Evolutionary conservation across 2,113 vertebrate species (phyloP), one percentile per base, ranked within the genome.

Genomic region (Macheiramphus alcinus): DNA sequence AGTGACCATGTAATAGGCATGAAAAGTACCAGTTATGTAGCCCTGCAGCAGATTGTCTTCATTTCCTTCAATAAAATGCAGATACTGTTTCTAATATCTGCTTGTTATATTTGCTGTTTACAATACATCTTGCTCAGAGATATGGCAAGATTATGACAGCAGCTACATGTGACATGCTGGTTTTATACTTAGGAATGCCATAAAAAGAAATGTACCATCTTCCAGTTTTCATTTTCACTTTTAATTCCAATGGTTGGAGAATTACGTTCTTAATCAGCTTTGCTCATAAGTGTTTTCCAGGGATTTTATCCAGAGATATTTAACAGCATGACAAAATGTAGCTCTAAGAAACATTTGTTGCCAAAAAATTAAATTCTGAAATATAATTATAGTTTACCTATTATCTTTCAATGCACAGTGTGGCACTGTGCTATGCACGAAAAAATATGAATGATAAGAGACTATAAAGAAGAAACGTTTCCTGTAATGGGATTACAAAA

Each of bases 401-500:
- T 90, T 92, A 83, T 88, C 78, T 96, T 96, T 86, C 88, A 80
- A 7, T 50, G 38, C 48, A 55, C 42, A 84, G n/a, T 56, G 27
- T 81, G 48, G 10, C 31, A 72, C 26, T 79, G 23, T 68, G 52
- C 5, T 91, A 73, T 88, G 65, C 61, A 73, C 17, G 45, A 90
- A 91, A 20, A 92, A 94, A 80, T 86, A 72, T 29, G 58, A 73
- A 88, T 94, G 40, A 83, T 48, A 88, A 66, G 25, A 66, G 22
- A 96, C 81, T 72, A 86, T 73, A 84, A 96, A 93, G 55, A 66
- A 74, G 11, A 16, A 91, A 94, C 72, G 16, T 63, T 29, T 96
- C 36, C 38, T 84, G n/a, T 94, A 95, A 94, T 67, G n/a, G 45
- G 68, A 80, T 95, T 96, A 73, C 58, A 82, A 80, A 95, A 91